Evolutionary conservation across 1,140 invertebrate genomes (phyloP).

Genomic region (Saccostrea glomerata): DNA sequence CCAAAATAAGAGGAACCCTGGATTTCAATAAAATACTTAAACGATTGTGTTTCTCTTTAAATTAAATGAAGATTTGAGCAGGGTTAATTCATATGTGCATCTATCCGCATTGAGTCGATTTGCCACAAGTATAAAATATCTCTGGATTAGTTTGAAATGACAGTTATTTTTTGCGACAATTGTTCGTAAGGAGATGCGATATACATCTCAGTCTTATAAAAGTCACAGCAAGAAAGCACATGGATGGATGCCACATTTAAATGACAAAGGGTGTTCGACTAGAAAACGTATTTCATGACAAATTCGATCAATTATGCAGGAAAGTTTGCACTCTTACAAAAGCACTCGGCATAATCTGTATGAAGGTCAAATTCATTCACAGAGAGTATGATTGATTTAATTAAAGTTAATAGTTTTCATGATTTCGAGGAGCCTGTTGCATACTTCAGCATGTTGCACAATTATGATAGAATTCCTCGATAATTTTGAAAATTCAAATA

Average conservation of each 20-base stretch:
- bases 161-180: conserved; percentile 9
- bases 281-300: neutral
- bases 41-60: conserved; percentile 19
- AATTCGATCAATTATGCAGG: conserved; percentile 28
- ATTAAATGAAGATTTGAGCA: conserved; percentile 16
- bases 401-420: neutral
- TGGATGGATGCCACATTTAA: conserved; percentile 2
- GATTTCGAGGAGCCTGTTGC: neutral
- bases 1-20: neutral
- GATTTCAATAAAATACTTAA: neutral
- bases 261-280: conserved; percentile 22
- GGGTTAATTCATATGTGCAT: neutral
- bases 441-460: neutral
- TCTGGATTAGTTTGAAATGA: neutral
- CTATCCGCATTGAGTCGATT: neutral
- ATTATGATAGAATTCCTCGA: too few relatives aligned
- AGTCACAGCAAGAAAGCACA: neutral
- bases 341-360: neutral
- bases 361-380: conserved; percentile 2
- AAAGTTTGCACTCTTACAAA: conserved; percentile 8
- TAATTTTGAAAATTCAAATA: too few relatives aligned
- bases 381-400: neutral
- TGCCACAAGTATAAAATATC: neutral
- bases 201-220: conserved; percentile 15
- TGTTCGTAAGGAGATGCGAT: conserved; percentile 20